Percentiles rank a stretch among this genome's conserved stretches.
Evolutionary conservation across 2,888 invertebrate genomes (phyloP).

Genomic region (Dasysyrphus albostriatus): DNA sequence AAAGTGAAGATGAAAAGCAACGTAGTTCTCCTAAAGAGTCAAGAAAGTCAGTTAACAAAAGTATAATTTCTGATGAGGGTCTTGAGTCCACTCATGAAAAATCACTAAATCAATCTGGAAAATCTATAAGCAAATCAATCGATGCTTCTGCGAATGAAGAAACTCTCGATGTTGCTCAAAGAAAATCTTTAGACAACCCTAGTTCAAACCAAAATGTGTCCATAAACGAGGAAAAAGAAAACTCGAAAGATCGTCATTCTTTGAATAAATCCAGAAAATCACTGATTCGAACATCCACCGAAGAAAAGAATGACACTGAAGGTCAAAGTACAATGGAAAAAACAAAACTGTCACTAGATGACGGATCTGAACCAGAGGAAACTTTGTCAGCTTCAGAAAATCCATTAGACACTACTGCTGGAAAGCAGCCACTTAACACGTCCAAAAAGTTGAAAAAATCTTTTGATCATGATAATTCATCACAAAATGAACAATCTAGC

Average conservation of each 20-base stretch:
- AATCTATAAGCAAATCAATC: neutral
- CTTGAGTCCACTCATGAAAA: neutral
- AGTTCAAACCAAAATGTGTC: neutral
- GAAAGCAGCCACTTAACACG: conserved; percentile 1
- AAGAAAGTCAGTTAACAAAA: neutral
- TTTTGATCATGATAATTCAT: neutral
- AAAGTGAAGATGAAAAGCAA: neutral
- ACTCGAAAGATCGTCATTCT: conserved; percentile 53
- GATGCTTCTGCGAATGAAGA: neutral
- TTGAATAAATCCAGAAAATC: conserved; percentile 33
- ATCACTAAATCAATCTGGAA: neutral
- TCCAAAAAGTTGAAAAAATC: conserved; percentile 17
- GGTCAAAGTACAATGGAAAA: conserved; percentile 23
- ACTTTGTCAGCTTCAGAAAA: conserved; percentile 36
- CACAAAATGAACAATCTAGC: neutral
- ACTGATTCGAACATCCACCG: conserved; percentile 12
- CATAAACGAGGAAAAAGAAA: neutral
- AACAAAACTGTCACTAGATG: conserved; percentile 12
- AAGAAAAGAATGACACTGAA: conserved; percentile 7
- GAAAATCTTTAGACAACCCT: neutral
- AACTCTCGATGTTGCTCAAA: neutral
- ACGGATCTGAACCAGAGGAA: conserved; percentile 30
- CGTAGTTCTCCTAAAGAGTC: neutral
- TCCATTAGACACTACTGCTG: conserved; percentile 1
- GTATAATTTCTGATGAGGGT: neutral